Evolutionary conservation across 2,797 vertebrate genomes (phyloP), one percentile per base, ranked within the genome.

Genomic region (Falco naumanni): DNA sequence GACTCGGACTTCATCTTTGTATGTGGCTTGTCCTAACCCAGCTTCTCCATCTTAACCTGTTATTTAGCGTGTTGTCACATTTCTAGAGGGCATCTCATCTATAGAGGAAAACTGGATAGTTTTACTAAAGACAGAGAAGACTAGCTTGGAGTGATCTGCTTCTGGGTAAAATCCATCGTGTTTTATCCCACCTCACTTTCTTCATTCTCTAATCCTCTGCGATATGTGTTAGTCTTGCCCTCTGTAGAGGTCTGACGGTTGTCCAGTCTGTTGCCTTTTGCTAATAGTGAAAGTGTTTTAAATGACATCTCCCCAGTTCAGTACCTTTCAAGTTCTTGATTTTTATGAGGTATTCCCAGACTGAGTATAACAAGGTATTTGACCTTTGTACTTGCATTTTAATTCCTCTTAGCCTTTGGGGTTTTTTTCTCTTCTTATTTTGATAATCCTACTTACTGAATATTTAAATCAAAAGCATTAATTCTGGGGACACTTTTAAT

Each of bases 181-280:
- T 85, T 80, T 94, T 94, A 86, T 84, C 77, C 47, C 19, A 66
- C 68, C 82, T 83, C 50, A 89, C 80, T 93, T 92, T 92, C 84
- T 80, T 84, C 21, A 2, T 66, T 82, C 41, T 84, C 25, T 90
- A 82, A 87, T 92, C 29, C 34, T 69, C 41, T 84, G 59, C 2
- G 6, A 4, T 59, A 22, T 39, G 59, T 71, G 51, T 65, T 86
- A 74, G 47, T 76, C 37, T 66, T 93, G 60, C 22, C 59, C 14
- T 88, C 54, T 69, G 29, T 25, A 48, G 50, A 59, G 22, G 37
- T 84, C 22, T 91, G 24, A 16, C 56, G 34, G 9, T 69, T 93
- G 26, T 81, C 43, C 33, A 48, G 25, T 66, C 54, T 79, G 9
- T 45, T 88, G 47, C 20, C 51, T 89, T 57, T 51, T 90, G 61